phyloP scores from a whole-genome alignment of 2,113 vertebrate species.

The Hippocampus abdominalis region DNA sequence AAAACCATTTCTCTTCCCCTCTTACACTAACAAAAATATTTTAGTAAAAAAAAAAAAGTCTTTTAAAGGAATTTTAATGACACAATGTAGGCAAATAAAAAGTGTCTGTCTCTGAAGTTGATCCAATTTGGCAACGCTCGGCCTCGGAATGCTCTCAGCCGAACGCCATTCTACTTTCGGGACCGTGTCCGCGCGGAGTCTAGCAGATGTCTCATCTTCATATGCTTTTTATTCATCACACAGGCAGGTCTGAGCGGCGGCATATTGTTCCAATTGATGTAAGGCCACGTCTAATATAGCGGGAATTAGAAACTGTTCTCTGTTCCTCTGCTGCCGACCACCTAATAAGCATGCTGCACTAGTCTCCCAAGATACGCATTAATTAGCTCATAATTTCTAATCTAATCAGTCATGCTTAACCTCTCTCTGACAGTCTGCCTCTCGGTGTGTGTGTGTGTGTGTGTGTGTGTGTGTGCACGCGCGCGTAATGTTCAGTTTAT shows the following conservation, averaged over 20 bases:
- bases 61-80: too few species aligned
- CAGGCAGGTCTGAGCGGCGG: conserved; percentile 1
- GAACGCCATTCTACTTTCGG: neutral
- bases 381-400: conserved; percentile 59
- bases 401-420: conserved; percentile 59
- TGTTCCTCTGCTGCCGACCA: conserved; percentile 18
- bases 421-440: conserved; percentile 13
- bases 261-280: conserved; percentile 2
- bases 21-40: too few species aligned
- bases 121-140: neutral
- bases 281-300: conserved; percentile 1
- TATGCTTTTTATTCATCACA: conserved; percentile 18
- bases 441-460: conserved; percentile 1
- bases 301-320: conserved; percentile 27
- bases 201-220: conserved; percentile 18
- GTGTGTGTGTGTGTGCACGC: neutral
- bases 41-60: too few species aligned
- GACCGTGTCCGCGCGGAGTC: too few species aligned
- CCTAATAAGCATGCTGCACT: conserved; percentile 46
- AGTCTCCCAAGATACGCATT: conserved; percentile 57
- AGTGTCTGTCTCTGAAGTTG: neutral
- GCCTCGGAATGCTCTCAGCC: neutral
- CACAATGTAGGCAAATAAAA: too few species aligned
- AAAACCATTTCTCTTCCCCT: too few species aligned
- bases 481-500: conserved; percentile 22